Conservation (phyloP, 2,888 invertebrate species). For the Terebella lapidaria region DNA sequence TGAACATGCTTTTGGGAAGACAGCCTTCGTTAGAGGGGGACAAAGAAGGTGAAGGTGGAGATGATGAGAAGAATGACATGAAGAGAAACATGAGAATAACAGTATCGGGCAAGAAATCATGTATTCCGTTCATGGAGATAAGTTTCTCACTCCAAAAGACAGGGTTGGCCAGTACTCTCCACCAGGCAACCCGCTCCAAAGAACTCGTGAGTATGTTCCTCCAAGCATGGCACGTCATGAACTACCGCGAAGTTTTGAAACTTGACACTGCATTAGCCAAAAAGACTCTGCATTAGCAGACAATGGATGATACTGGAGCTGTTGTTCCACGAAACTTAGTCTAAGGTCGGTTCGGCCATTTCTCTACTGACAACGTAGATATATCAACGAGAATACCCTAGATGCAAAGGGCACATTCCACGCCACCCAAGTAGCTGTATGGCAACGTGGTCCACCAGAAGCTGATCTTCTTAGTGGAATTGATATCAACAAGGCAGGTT, state of each 20-base stretch:
- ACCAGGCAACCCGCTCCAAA: conserved; percentile 9
- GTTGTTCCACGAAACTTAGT: background rate
- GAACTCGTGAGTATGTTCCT: conserved; percentile 7
- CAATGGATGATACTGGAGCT: background rate
- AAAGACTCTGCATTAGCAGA: conserved; percentile 1
- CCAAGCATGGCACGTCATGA: conserved; percentile 8
- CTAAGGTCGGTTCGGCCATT: background rate
- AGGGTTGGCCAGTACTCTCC: conserved; percentile 7
- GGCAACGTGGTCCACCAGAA: conserved; percentile 1
- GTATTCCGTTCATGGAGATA: background rate
- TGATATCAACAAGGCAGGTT: background rate
- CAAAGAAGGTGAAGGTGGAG: background rate
- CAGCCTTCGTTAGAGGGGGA: background rate
- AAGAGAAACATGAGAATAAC: background rate
- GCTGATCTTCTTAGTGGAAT: background rate
- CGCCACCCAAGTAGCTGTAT: conserved; percentile 5
- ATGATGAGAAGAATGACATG: background rate
- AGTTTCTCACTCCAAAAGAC: conserved; percentile 4
- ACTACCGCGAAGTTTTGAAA: conserved; percentile 5
- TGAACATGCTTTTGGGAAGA: conserved; percentile 4
- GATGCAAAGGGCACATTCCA: conserved; percentile 5
- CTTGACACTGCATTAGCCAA: conserved; percentile 8
- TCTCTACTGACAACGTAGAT: conserved; percentile 5
- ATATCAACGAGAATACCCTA: background rate
- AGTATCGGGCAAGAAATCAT: background rate